Conservation (phyloP, 2,113 vertebrate species). For the Sturnus vulgaris region DNA sequence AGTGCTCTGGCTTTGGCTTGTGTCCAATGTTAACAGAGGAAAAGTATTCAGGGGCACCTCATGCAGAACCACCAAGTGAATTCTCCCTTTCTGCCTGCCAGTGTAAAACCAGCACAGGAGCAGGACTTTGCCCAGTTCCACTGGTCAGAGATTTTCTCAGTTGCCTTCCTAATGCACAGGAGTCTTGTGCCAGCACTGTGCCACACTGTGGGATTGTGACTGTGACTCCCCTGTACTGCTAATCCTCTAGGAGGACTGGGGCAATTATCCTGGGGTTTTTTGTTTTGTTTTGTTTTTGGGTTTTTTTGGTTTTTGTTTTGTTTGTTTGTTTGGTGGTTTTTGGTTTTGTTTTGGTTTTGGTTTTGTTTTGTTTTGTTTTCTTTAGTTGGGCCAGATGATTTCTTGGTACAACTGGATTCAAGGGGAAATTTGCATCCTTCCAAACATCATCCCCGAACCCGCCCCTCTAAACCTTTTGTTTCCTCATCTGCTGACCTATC, state of each 20-base stretch:
- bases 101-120: background rate
- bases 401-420: background rate
- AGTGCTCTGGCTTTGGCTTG: background rate
- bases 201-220: background rate
- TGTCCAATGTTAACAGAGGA: background rate
- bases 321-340: no score
- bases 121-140: background rate
- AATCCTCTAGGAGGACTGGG: background rate
- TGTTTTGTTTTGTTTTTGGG: no score
- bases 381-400: background rate
- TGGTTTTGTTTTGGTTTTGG: no score
- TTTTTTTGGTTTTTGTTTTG: no score
- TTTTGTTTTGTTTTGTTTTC: background rate
- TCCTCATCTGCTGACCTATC: background rate
- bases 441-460: background rate
- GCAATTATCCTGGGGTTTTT: background rate
- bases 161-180: background rate
- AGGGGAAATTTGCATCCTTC: background rate
- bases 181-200: background rate
- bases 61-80: background rate
- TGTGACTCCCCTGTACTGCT: background rate
- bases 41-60: background rate
- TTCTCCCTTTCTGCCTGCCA: slow-evolving; percentile 5
- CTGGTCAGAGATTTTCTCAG: background rate
- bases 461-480: background rate